Evolutionary conservation across 2,113 vertebrate species (phyloP).

Genomic region (Mystacornis crossleyi): DNA sequence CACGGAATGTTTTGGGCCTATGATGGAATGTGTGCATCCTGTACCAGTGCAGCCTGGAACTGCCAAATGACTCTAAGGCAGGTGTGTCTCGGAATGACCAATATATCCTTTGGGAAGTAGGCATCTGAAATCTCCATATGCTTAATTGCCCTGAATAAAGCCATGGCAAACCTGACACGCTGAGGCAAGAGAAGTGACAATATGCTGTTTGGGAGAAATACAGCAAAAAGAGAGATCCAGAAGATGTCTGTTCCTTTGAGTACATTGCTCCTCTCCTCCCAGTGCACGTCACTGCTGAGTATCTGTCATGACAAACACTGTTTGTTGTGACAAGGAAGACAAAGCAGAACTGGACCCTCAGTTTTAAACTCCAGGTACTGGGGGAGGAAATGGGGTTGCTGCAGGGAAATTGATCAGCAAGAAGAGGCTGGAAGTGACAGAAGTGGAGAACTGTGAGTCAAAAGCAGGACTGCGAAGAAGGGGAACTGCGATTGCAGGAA

Average conservation of each 20-base stretch:
- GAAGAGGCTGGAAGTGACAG: background rate
- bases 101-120: background rate
- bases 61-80: background rate
- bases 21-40: background rate
- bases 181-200: background rate
- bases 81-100: fast-evolving
- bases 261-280: background rate
- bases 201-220: background rate
- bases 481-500: background rate
- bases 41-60: background rate
- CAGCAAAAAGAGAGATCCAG: background rate
- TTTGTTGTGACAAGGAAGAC: background rate
- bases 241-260: background rate
- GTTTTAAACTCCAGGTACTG: background rate
- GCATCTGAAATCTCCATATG: background rate
- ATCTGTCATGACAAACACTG: background rate
- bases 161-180: background rate
- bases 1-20: background rate
- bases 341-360: background rate
- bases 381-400: background rate
- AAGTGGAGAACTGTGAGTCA: background rate
- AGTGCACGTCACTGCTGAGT: fast-evolving
- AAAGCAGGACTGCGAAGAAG: background rate
- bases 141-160: background rate
- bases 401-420: background rate